Evolutionary conservation across 2,113 vertebrate species (phyloP), one percentile per base, ranked within the genome.

Genomic region (Arizona elegans): DNA sequence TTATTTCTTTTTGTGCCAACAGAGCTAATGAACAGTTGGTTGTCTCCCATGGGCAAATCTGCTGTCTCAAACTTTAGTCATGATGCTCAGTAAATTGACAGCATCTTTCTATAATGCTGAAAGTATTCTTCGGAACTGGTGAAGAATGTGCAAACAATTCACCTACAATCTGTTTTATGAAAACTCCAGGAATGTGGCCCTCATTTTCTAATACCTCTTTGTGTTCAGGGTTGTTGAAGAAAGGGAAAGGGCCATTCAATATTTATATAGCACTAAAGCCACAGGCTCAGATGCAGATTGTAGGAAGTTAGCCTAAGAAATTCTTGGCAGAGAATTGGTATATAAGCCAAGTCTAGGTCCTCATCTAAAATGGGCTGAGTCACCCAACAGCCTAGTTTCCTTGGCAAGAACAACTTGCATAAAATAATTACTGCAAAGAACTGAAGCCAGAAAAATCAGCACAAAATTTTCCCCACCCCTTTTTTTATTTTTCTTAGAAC

Each of bases 41-140:
- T 95, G 91, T 94, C 96, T 96, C 95, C 94, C 95, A 94, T 96
- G 95, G 96, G 96, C 95, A 75, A 96, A 95, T 93, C 96, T 95
- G 93, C 93, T 96, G 94, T 96, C 96, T 92, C 89, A 92, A 95
- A 91, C 95, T 94, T 92, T 93, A 95, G 94, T 89, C 95, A 5
- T 93, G 87, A 95, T 59, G 75, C 88, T 91, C 93, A 95, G 94
- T 95, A 92, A 93, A 94, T 95, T 24, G 86, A 13, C 94, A 47
- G 92, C 1, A 26, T 95, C 93, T 92, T 94, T 94, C 89, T 38
- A 93, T 81, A 62, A 53, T 92, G 93, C 94, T 92, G 58, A 75
- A 95, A 95, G 87, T 92, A 33, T 54, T 94, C 8, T 0, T 0
- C 95, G 88, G 91, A 90, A 38, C 87, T 92, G 91, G 92, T 90